Conservation (phyloP, 2,888 invertebrate species). For the Netelia virgata region DNA sequence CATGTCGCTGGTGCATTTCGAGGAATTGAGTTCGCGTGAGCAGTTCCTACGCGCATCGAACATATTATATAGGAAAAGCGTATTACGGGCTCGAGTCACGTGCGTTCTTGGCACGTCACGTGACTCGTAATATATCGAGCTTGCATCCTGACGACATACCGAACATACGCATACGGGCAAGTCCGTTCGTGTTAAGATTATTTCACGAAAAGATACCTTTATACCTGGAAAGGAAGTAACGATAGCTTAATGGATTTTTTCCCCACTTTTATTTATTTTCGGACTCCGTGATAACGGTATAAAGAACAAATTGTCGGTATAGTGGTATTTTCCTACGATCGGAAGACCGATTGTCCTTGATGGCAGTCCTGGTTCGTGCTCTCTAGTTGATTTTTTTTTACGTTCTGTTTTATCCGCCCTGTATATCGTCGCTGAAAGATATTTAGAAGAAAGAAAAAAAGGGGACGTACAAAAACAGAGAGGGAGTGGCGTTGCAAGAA, state of each 20-base stretch:
- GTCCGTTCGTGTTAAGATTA: not conserved
- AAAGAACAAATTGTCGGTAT: not conserved
- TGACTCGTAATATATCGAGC: conserved; percentile 48
- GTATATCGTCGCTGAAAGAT: conserved; percentile 21
- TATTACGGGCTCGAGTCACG: conserved; percentile 52
- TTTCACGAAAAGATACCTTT: conserved; percentile 5
- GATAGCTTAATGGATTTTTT: conserved; percentile 2
- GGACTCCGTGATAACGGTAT: not conserved
- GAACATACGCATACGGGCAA: not conserved
- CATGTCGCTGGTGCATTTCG: conserved; percentile 29
- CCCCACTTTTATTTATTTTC: not conserved
- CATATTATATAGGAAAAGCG: conserved; percentile 24
- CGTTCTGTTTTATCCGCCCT: not conserved
- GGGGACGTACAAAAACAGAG: not conserved
- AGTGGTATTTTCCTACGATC: not conserved
- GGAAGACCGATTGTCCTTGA: conserved; percentile 12
- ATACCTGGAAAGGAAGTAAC: not conserved
- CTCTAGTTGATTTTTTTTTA: conserved; percentile 31
- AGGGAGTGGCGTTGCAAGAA: not conserved
- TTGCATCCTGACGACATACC: conserved; percentile 14
- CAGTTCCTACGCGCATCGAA: conserved; percentile 19
- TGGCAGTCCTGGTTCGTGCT: conserved; percentile 11
- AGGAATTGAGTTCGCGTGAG: conserved; percentile 49
- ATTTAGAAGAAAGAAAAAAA: conserved; percentile 18
- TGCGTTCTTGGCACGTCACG: conserved; percentile 47